A percentile compares a stretch with the other conserved stretches of the same genome.
These are phyloP conservation scores for Scaptomyza parva DNA, from an alignment of 2,888 invertebrate genomes.

Conservation along the genomic window DNA sequence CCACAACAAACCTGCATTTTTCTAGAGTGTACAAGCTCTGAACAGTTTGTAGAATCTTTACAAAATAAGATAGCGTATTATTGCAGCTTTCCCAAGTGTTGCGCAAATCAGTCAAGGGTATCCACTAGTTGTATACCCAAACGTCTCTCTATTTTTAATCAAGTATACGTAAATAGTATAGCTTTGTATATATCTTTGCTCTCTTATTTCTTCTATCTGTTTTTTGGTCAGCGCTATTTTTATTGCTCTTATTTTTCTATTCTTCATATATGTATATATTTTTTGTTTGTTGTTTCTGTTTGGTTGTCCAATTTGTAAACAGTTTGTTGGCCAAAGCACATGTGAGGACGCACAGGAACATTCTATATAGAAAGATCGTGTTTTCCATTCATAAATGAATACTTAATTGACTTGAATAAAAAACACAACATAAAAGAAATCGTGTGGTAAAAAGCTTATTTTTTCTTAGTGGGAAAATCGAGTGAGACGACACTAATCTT, in stretches of 20 bases:
- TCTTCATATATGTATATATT: not conserved
- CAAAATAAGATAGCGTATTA: conserved; percentile 1
- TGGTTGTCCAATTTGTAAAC: conserved; percentile 68
- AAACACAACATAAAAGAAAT: conserved; percentile 8
- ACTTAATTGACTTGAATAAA: conserved; percentile 6
- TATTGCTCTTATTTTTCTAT: conserved; percentile 30
- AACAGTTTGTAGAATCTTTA: not conserved
- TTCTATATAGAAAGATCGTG: not conserved
- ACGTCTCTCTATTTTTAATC: conserved; percentile 32
- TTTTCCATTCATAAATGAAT: conserved; percentile 7
- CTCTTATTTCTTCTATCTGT: conserved; percentile 22
- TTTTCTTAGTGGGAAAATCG: conserved; percentile 67
- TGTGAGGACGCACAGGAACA: conserved; percentile 18
- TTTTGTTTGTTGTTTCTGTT: conserved; percentile 59
- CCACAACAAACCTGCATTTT: not conserved
- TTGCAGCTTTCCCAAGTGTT: not conserved
- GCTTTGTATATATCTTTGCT: conserved; percentile 10
- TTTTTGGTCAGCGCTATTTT: conserved; percentile 59
- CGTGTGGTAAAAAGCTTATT: conserved; percentile 17
- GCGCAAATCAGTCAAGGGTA: conserved; percentile 40
- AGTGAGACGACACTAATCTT: conserved; percentile 78
- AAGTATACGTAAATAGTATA: conserved; percentile 4
- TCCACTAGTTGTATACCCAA: conserved; percentile 11
- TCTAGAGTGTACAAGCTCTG: not conserved
- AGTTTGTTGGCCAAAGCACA: conserved; percentile 53